Base-by-base conservation (phyloP, 30 jellyfish, hydroid and myxozoan genomes). In the Hydractinia symbiolongicarpus region DNA sequence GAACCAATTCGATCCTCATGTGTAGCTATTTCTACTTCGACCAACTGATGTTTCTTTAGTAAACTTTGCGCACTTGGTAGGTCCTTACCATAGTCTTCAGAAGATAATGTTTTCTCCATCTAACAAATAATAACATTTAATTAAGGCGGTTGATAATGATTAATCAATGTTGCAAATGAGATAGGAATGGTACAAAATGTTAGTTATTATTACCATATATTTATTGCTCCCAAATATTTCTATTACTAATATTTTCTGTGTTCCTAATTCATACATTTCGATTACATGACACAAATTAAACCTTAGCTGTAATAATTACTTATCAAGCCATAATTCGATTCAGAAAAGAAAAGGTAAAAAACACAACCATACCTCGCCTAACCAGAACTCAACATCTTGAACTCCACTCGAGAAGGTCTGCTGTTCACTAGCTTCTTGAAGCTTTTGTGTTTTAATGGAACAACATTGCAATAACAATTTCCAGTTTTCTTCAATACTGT, bases 311-410 rank as follows among this genome's bases (percentile, higher is more conserved):
- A 30, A 30, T 30, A 30, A 30, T 30, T 30, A 30, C 2, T 30
- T 30, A 30, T 30, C 44, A 30, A 30, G 44, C 44, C 44, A 30
- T 30, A 30, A 30, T 30, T n/a, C 2, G 44, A 30, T 30, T 30
- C 44, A 30, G 44, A 30, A 30, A 2, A 30, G 44, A 30, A 30
- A 30, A 30, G 44, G 1, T 30, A 30, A 30, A n/a, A 30, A 30
- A 30, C 44, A 30, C 44, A 30, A 30, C 44, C 44, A 30, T 19
- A 88, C 97, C 95, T 90, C 97, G 52, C 95, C 97, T 21, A 90
- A 95, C 97, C 97, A 90, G 70, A 90, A 90, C 56, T 86, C 97
- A 82, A 90, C 64, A 77, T 90, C 97, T 77, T 90, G 91, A n/a
- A 86, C 94, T 75, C 90, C 94, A 75, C 89, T 78, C 67, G 82